A percentile compares a stretch with the other conserved stretches of the same genome.
phyloP scores from a whole-genome alignment of 1,140 invertebrate genomes.

The Dufourea novaeangliae region DNA sequence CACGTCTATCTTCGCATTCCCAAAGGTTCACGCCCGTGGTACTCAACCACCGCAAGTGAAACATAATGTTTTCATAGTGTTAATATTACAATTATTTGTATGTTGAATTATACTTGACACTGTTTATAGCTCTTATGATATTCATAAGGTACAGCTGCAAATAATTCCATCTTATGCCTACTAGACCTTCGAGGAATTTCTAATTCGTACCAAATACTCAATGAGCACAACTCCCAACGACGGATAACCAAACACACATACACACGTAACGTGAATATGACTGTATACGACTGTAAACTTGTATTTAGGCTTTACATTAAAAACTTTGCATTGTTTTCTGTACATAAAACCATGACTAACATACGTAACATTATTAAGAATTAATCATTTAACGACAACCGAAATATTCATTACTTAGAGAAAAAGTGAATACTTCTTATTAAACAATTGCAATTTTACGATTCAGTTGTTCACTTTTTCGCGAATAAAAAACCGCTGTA shows the following conservation, averaged over 20 bases:
- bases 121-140: background rate
- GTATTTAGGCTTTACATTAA: background rate
- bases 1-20: background rate
- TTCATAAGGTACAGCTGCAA: background rate
- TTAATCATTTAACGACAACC: too few relatives aligned
- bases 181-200: background rate
- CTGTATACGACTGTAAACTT: background rate
- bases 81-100: background rate
- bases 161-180: background rate
- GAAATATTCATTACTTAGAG: too few relatives aligned
- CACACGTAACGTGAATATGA: background rate
- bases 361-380: too few relatives aligned
- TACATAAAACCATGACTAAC: too few relatives aligned
- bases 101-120: background rate
- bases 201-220: constrained; percentile 13
- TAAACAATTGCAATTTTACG: too few relatives aligned
- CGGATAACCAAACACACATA: background rate
- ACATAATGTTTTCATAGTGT: background rate
- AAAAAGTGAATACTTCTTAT: too few relatives aligned
- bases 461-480: too few relatives aligned
- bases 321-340: background rate
- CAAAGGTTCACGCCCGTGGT: background rate
- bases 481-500: too few relatives aligned
- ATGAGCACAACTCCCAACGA: constrained; percentile 4
- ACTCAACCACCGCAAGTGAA: background rate